These are phyloP conservation scores for Mastigias papua DNA, from an alignment of 30 jellyfish, hydroid and myxozoan species.

Conservation along the genomic window DNA sequence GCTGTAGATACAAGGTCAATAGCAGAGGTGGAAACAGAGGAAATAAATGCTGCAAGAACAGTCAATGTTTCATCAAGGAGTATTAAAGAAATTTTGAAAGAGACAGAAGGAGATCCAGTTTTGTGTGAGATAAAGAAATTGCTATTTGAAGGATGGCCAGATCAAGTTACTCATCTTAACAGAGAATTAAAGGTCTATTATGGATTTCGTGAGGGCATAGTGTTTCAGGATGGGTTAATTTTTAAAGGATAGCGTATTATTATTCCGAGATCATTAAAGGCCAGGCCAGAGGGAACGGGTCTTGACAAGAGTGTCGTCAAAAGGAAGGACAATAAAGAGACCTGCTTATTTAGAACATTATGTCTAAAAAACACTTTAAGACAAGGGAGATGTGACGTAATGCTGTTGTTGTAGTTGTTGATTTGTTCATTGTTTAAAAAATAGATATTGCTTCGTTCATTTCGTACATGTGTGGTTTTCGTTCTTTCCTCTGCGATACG, in stretches of 20 bases:
- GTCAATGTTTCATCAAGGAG: conserved; percentile 44
- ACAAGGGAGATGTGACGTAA: too few species aligned
- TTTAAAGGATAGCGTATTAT: not conserved
- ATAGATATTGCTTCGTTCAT: too few species aligned
- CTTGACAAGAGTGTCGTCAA: too few species aligned
- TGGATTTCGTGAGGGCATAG: not conserved
- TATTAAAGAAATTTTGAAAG: conserved; percentile 28
- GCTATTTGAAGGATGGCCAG: conserved; percentile 40
- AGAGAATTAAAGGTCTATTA: conserved; percentile 17
- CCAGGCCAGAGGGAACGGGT: too few species aligned
- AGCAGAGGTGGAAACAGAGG: conserved; percentile 33
- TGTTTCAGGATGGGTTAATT: not conserved
- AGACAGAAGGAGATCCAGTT: conserved; percentile 31
- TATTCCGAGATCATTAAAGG: not conserved
- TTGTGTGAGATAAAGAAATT: conserved; percentile 15
- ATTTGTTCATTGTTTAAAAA: too few species aligned
- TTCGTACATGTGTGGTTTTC: too few species aligned
- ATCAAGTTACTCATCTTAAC: conserved; percentile 13
- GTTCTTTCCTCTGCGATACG: too few species aligned
- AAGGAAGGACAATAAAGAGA: too few species aligned
- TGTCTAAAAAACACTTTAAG: too few species aligned
- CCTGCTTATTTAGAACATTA: too few species aligned
- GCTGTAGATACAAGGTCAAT: conserved; percentile 5
- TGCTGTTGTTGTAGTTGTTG: too few species aligned
- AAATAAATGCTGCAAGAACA: conserved; percentile 1